Base-by-base conservation (phyloP, 2,113 vertebrate species). In the Tor tambroides region DNA sequence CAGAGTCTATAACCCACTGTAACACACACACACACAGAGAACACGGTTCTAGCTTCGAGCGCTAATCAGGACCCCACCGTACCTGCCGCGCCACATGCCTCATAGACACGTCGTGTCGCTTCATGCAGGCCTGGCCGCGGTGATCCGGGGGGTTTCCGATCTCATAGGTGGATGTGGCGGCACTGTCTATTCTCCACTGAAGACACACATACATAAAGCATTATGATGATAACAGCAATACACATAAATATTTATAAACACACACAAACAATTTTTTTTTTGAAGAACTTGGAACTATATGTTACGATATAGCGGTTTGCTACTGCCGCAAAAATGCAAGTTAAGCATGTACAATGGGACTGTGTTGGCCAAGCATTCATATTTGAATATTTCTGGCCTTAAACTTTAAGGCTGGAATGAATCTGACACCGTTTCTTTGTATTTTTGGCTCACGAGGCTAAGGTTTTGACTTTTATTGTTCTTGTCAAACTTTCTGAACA, bases 111-210 rank as follows among this genome's bases (percentile, higher is more conserved):
- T 88, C 94, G 85, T 99, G 97, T 86, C 89, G 96, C 96, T 93
- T 96, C 98, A 99, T 97, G 95, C 98, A 99, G 92, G 90, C 93
- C 92, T 96, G 96, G 93, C 98, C 97, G 26, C 98, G 97, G 92
- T 97, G 91, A 92, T 99, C 98, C 83, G 98, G 98, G 87, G 97
- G 87, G 91, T 95, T 99, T 93, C 98, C 98, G 95, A 99, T 96
- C 94, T 99, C 98, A 94, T 99, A 98, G 35, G 96, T 92, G 91
- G 97, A 99, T 61, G 98, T 99, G 54, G 98, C 98, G 82, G 97
- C 98, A 94, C 98, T 99, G 98, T 99, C 98, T 97, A 99, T 97
- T 93, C 96, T 97, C 98, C 98, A 99, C 98, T 99, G 95, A 92
- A 90, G 46, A 82, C 4, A 85, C 63, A 80, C 74, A 87, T 26